These are phyloP conservation scores for Otus sunia DNA, from an alignment of 2,113 vertebrate species.

Conservation along the genomic window DNA sequence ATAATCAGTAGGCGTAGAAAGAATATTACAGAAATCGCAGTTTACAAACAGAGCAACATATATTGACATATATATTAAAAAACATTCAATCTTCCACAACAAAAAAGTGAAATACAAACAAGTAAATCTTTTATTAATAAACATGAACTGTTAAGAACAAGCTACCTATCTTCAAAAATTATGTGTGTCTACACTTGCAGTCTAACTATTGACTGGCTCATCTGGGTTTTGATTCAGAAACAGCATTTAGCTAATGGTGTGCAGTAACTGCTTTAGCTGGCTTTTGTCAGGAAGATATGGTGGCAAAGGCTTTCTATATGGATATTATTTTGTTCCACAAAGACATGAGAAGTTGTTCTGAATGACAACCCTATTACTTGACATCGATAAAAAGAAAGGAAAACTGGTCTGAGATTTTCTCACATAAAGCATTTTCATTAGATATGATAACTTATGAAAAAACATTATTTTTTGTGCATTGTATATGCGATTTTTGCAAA, in stretches of 20 bases:
- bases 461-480: background rate
- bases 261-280: background rate
- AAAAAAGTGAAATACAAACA: background rate
- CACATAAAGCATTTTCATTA: background rate
- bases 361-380: background rate
- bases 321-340: background rate
- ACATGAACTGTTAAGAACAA: background rate
- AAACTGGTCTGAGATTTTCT: background rate
- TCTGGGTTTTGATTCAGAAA: background rate
- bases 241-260: background rate
- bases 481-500: background rate
- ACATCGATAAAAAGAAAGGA: background rate
- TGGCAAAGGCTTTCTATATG: accelerated
- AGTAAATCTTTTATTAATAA: background rate
- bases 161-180: background rate
- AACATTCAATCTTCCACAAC: background rate
- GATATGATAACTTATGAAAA: background rate
- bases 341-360: background rate
- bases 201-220: background rate
- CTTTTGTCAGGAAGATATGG: background rate
- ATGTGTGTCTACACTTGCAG: background rate
- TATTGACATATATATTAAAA: background rate
- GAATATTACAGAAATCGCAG: background rate
- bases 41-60: background rate
- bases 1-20: background rate